Evolutionary conservation across 23 tunicate genomes (phyloP), one percentile per base, ranked within the genome.

Genomic region (Styela clava): DNA sequence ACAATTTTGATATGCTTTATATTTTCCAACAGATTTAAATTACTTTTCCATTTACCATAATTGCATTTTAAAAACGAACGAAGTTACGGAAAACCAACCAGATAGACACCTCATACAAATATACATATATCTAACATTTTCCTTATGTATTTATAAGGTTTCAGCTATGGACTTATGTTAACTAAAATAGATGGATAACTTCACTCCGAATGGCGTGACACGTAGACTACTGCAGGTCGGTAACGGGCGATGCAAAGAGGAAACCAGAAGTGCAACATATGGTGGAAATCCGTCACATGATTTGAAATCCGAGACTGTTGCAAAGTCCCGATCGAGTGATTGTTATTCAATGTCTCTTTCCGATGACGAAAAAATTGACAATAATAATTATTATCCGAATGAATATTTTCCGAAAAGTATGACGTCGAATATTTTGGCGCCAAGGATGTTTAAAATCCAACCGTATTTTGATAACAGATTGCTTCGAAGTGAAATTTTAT

Each of bases 331-430:
- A 67, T 67, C 71, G 16, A 19, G 22, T 24, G 71, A 67, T 16
- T 67, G 71, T 16, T 67, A 29, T 18, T 29, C 30, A 0, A 67
- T 67, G 71, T 44, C 56, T 44, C 71, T 22, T 27, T 67, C 71
- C 16, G 31, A 18, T 22, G 71, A 22, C 71, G 71, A 67, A 67
- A 67, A 22, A 29, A 44, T 5, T 12, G 22, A 67, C 71, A 67
- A 67, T 67, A 67, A 67, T 29, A 67, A 67, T 24, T 67, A 18
- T 67, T 67, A 25, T 22, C 22, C 30, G 24, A 29, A 29, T 18
- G 71, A 29, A 29, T 18, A 25, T 16, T 67, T 67, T 29, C 71
- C 71, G 30, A 67, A 67, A 67, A 67, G 71, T 22, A 67, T 67
- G 71, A 67, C 71, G 71, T 67, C 71, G 16, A 29, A 29, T 25